Conservation (phyloP, 2,797 vertebrate species). For the Picus viridis region DNA sequence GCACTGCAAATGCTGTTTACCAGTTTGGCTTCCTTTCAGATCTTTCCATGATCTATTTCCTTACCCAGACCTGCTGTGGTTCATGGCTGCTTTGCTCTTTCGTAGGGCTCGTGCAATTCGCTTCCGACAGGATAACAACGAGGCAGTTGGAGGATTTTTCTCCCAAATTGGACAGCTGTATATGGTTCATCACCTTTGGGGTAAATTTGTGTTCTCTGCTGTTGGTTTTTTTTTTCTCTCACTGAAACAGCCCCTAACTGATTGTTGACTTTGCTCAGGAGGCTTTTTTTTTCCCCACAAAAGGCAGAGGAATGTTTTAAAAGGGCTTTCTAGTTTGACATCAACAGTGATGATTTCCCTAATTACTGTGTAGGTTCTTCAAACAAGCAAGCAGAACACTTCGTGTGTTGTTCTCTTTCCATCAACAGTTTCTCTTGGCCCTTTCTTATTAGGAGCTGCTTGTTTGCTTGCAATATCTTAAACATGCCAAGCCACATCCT, state of each 20-base stretch:
- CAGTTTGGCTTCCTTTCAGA: neutral
- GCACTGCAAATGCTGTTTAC: neutral
- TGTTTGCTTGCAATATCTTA: neutral
- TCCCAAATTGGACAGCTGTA: constrained; percentile 96
- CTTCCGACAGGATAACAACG: constrained; percentile 89
- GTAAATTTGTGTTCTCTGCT: constrained; percentile 71
- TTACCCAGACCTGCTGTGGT: neutral
- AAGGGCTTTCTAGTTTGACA: neutral
- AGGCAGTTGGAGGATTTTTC: constrained; percentile 97
- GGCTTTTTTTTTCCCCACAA: neutral
- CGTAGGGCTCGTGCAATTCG: constrained; percentile 92
- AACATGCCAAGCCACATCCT: neutral
- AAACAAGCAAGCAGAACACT: neutral
- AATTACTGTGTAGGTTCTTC: neutral
- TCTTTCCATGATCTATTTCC: neutral
- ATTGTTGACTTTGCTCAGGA: neutral
- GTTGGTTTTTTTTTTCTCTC: neutral
- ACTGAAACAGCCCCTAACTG: neutral
- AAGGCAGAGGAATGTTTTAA: neutral
- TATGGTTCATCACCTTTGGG: constrained; percentile 98
- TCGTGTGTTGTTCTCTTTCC: neutral
- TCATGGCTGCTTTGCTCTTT: constrained; percentile 6
- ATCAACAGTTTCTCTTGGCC: neutral
- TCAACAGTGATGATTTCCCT: neutral
- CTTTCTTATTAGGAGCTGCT: neutral